Evolutionary conservation across 2,888 invertebrate species (phyloP).

Genomic region (Amblyjoppa fuscipennis): DNA sequence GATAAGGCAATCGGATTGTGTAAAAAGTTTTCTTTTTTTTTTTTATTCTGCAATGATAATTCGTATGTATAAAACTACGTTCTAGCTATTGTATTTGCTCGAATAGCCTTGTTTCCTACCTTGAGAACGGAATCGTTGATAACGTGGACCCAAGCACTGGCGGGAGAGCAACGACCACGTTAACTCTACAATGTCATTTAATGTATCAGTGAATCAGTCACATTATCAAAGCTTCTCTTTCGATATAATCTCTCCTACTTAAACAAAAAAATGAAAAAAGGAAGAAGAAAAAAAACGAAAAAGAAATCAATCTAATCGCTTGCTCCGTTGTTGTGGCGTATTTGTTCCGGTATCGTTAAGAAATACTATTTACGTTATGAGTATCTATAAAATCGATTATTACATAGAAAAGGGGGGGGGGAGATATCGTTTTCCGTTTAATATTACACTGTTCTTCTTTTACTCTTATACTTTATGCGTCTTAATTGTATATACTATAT

Average conservation of each 20-base stretch:
- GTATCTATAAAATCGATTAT: conserved; percentile 69
- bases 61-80: conserved; percentile 27
- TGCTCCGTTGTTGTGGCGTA: conserved; percentile 64
- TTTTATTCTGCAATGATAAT: conserved; percentile 29
- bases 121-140: conserved; percentile 73
- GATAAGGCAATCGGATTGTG: conserved; percentile 10
- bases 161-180: conserved; percentile 28
- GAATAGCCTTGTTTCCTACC: conserved; percentile 75
- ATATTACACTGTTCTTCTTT: conserved; percentile 74
- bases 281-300: conserved; percentile 48
- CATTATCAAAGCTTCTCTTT: conserved; percentile 55
- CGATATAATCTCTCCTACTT: conserved; percentile 52
- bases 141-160: conserved; percentile 39
- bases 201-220: conserved; percentile 65
- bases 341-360: conserved; percentile 62
- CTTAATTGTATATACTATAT: conserved; percentile 70
- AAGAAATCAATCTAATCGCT: conserved; percentile 62
- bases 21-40: not conserved
- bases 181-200: conserved; percentile 56
- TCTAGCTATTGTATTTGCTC: conserved; percentile 54
- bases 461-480: conserved; percentile 67
- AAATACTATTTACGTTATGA: conserved; percentile 77
- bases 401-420: conserved; percentile 44
- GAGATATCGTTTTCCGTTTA: conserved; percentile 75
- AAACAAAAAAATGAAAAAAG: conserved; percentile 32